Percentiles rank a stretch among this genome's conserved stretches.
phyloP scores from a whole-genome alignment of 2,113 vertebrate species.

The Salvelinus sp. region DNA sequence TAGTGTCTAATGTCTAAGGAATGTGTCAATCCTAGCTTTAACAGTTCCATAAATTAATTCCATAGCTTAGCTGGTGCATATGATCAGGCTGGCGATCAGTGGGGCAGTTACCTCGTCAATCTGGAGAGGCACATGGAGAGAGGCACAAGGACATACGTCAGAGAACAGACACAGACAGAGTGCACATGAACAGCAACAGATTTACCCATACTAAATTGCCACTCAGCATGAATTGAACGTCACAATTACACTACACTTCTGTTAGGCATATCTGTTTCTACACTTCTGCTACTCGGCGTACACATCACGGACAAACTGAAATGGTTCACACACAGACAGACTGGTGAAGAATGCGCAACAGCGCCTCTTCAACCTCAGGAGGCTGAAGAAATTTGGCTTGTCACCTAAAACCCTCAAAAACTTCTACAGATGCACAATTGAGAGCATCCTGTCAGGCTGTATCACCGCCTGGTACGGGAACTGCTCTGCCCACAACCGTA shows the following conservation, averaged over 20 bases:
- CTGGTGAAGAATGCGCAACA: no score
- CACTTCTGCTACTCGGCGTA: no score
- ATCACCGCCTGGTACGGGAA: no score
- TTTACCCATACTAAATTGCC: not conserved
- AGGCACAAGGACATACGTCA: not conserved
- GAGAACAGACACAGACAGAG: not conserved
- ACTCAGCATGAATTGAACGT: not conserved
- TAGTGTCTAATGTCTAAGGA: no score
- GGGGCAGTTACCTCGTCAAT: not conserved
- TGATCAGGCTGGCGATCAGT: not conserved
- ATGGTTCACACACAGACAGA: no score
- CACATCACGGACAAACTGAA: no score
- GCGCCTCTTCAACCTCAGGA: no score
- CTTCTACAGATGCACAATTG: no score
- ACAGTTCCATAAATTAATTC: not conserved
- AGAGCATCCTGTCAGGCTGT: no score
- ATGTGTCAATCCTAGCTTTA: not conserved
- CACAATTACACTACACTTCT: not conserved
- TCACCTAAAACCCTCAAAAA: no score
- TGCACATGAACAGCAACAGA: not conserved
- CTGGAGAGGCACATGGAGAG: not conserved
- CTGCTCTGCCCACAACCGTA: no score
- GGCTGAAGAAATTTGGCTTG: no score
- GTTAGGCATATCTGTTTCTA: not conserved
- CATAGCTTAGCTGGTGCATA: not conserved